Conservation (phyloP, 2,113 vertebrate genomes). For the Candoia aspera region DNA sequence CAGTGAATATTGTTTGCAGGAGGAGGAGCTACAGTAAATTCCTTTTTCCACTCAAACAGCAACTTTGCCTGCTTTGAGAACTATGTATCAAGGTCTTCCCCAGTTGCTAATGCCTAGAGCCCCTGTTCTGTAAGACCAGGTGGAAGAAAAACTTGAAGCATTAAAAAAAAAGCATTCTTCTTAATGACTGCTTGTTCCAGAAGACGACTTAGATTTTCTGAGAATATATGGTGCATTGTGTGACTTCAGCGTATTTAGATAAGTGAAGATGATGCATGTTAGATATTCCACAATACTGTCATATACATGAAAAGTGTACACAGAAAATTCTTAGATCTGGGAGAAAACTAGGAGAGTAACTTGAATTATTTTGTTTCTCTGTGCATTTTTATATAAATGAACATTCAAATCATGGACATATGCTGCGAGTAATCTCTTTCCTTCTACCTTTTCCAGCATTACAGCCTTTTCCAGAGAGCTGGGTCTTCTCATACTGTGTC, state of each 20-base stretch:
- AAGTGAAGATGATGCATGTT: background rate
- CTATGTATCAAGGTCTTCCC: background rate
- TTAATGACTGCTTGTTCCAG: background rate
- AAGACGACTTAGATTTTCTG: background rate
- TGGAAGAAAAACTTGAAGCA: fast-evolving
- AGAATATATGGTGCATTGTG: background rate
- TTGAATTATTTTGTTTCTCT: background rate
- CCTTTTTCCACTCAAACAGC: background rate
- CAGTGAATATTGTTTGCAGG: background rate
- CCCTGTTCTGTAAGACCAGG: fast-evolving
- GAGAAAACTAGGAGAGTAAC: background rate
- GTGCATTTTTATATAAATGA: background rate
- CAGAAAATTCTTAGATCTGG: background rate
- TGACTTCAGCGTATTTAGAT: background rate
- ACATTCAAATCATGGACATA: background rate
- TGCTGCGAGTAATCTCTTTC: background rate
- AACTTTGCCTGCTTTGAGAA: background rate
- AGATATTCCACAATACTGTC: background rate
- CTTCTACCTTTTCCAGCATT: background rate
- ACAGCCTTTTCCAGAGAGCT: background rate
- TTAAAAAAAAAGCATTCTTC: background rate
- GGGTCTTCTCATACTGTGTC: background rate
- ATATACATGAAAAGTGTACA: background rate
- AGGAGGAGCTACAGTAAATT: background rate
- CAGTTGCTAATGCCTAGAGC: background rate